Base-by-base conservation (phyloP, 2,888 invertebrate genomes). In the Ochropleura plecta region DNA sequence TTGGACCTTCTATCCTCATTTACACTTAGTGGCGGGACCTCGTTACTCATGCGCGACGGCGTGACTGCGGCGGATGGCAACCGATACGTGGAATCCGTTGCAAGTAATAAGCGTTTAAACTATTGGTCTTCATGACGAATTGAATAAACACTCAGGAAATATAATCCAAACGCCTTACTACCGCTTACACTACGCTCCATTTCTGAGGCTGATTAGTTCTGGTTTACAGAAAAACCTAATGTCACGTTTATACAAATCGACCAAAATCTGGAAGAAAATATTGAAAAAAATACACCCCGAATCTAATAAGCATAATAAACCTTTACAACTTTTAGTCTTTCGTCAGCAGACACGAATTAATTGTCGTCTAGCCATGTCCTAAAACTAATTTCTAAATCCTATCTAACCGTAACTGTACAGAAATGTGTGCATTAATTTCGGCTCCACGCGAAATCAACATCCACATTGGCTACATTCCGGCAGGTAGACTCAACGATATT, bases 1-100 rank as follows among this genome's bases (percentile, higher is more conserved):
- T 30, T 73, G 76, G 70, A 80, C 73, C 81, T 83, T 85, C 81
- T 81, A 84, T 73, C 76, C 76, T 64, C 69, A 67, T 77, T 57
- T 77, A 70, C 62, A 60, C 55, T 57, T 71, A 55, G 72, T 79
- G 73, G 59, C 65, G 84, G 86, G 85, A 88, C 88, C 88, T 90
- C 87, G 91, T 91, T 94, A 94, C 92, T 93, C 92, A 95, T 93
- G 94, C 94, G 91, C 90, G 91, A 90, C 92, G 89, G 86, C 81
- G 86, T 88, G 88, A 89, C 87, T 84, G 79, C 57, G 73, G 90
- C 94, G 94, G 94, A 93, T 94, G 94, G 94, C 91, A 92, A 94
- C 94, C 87, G 89, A 92, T 91, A 86, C 87, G 85, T 84, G 87
- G 89, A 88, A 88, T 87, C 86, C 78, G 88, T 81, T 83, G 68